Conservation (phyloP, 2,113 vertebrate species). For the Sylvilagus bachmani region DNA sequence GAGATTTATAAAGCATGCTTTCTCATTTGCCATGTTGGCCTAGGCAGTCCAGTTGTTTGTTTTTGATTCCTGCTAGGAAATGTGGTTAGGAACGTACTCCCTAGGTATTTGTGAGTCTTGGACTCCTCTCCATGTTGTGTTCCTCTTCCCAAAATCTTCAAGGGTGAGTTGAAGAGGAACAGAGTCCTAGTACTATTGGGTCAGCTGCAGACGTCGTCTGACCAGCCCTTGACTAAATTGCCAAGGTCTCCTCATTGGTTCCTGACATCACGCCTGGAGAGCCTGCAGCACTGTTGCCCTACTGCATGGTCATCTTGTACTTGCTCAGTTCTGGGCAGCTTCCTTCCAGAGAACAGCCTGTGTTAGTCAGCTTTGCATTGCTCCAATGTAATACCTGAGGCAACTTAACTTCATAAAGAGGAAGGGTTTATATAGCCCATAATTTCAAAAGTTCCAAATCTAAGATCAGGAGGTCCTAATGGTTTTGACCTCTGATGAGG, state of each 20-base stretch:
- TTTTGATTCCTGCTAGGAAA: neutral
- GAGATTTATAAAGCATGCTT: neutral
- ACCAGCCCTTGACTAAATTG: neutral
- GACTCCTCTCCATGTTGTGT: neutral
- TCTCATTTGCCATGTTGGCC: neutral
- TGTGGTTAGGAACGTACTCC: neutral
- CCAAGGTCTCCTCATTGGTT: neutral
- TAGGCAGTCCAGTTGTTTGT: neutral
- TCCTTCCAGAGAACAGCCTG: too few relatives aligned
- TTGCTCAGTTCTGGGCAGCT: too few relatives aligned
- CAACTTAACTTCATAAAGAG: too few relatives aligned
- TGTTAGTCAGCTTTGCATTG: too few relatives aligned
- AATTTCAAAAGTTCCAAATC: too few relatives aligned
- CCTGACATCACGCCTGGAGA: neutral
- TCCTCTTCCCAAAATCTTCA: neutral
- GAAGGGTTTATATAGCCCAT: too few relatives aligned
- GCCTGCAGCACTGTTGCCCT: too few relatives aligned
- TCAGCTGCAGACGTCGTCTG: neutral
- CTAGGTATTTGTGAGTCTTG: too few relatives aligned
- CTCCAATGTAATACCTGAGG: too few relatives aligned
- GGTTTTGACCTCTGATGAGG: too few relatives aligned
- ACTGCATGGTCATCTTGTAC: too few relatives aligned
- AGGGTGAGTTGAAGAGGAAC: neutral
- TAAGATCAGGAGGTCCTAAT: too few relatives aligned
- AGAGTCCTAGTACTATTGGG: neutral